Evolutionary conservation across 2,888 invertebrate genomes (phyloP).

Genomic region (Capitulum mitella): DNA sequence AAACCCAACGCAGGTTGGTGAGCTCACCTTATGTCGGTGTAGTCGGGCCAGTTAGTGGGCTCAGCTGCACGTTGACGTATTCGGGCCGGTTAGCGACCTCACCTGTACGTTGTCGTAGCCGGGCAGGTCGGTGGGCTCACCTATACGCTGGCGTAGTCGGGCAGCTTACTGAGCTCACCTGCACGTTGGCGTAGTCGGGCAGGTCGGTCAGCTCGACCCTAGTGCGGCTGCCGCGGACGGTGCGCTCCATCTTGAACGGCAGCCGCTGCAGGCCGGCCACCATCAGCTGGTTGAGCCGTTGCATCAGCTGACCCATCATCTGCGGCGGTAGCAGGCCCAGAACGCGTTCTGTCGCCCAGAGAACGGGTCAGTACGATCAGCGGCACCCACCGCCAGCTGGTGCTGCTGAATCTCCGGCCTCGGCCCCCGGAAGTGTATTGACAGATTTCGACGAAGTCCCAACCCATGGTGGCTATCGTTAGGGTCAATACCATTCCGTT

Average conservation of each 20-base stretch:
- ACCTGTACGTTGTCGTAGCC: background rate
- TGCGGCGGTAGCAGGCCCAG: background rate
- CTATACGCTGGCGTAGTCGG: background rate
- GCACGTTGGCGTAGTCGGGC: constrained; percentile 17
- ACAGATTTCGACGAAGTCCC: no score
- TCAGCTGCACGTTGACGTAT: no score
- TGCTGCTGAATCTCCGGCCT: no score
- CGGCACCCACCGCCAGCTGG: no score
- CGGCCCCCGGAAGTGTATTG: no score
- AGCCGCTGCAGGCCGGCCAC: background rate
- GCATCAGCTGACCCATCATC: background rate
- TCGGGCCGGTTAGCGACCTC: no score
- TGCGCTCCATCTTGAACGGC: background rate
- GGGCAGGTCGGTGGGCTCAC: constrained; percentile 42
- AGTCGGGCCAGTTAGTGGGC: no score
- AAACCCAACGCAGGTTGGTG: no score
- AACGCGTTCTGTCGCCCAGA: background rate
- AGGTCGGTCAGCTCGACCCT: background rate
- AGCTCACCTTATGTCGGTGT: no score
- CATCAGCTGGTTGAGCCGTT: background rate
- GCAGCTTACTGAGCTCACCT: background rate
- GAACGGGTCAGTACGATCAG: no score
- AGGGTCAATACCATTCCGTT: no score
- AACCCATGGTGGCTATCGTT: no score
- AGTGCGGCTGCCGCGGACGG: constrained; percentile 52